Conservation (phyloP, 2,797 vertebrate species). For the Meda fulgida region DNA sequence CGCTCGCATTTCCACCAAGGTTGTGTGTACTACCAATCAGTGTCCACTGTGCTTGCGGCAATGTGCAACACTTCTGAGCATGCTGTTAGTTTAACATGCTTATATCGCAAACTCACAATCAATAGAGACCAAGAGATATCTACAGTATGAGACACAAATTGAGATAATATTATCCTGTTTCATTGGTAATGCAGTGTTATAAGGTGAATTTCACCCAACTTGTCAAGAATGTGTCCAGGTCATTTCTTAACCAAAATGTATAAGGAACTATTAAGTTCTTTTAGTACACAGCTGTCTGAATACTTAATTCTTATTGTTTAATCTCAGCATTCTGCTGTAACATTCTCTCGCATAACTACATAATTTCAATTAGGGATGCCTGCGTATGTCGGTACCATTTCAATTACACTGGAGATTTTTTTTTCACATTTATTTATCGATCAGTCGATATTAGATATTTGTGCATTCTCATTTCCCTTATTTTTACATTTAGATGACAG, state of each 20-base stretch:
- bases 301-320: neutral
- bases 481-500: neutral
- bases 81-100: slow-evolving; percentile 13
- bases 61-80: slow-evolving; percentile 3
- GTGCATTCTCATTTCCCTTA: neutral
- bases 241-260: neutral
- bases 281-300: neutral
- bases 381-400: neutral
- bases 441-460: neutral
- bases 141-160: neutral
- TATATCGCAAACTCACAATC: neutral
- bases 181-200: neutral
- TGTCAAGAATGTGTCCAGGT: neutral
- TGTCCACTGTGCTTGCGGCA: neutral
- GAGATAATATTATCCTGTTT: neutral
- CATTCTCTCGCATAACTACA: neutral
- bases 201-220: neutral
- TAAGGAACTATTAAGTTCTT: neutral
- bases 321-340: neutral
- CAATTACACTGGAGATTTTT: neutral
- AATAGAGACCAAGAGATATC: neutral
- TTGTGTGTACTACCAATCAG: neutral
- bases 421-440: neutral
- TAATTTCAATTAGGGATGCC: neutral
- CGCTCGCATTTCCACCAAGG: neutral